Conservation (phyloP, 2,113 vertebrate species). For the Xiphophorus maculatus region DNA sequence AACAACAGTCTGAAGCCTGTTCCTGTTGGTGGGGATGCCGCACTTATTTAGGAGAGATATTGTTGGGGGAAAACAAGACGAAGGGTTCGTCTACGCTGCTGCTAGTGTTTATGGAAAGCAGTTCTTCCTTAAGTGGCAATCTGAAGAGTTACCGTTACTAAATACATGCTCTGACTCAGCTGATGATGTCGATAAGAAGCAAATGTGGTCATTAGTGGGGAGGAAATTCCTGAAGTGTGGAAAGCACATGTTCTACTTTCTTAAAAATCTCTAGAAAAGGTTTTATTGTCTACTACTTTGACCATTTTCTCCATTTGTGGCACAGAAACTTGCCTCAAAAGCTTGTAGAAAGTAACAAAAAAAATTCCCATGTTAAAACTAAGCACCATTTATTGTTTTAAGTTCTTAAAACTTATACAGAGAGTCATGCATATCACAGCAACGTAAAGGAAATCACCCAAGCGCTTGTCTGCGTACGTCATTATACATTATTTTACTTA, state of each 20-base stretch:
- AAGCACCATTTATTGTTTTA: too few species aligned
- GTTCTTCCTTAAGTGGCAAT: background rate
- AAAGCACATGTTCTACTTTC: background rate
- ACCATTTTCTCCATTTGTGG: background rate
- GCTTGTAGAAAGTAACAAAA: too few species aligned
- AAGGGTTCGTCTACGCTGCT: background rate
- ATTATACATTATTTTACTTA: too few species aligned
- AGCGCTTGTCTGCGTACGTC: too few species aligned
- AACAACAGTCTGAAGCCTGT: background rate
- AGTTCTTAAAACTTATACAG: too few species aligned
- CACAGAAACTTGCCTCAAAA: too few species aligned
- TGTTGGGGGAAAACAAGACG: background rate
- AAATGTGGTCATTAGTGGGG: background rate
- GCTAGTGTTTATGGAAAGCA: background rate
- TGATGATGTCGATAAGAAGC: background rate
- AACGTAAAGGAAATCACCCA: too few species aligned
- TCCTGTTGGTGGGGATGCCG: background rate
- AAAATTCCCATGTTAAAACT: too few species aligned
- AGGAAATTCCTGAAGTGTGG: background rate
- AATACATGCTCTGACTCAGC: background rate
- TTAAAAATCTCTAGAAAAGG: background rate
- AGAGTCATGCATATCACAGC: too few species aligned
- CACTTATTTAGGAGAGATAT: constrained; percentile 1
- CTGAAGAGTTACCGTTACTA: background rate
- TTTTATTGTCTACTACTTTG: background rate